Base-by-base conservation (phyloP, 2,797 vertebrate species). In the Eupleurogrammus muticus region DNA sequence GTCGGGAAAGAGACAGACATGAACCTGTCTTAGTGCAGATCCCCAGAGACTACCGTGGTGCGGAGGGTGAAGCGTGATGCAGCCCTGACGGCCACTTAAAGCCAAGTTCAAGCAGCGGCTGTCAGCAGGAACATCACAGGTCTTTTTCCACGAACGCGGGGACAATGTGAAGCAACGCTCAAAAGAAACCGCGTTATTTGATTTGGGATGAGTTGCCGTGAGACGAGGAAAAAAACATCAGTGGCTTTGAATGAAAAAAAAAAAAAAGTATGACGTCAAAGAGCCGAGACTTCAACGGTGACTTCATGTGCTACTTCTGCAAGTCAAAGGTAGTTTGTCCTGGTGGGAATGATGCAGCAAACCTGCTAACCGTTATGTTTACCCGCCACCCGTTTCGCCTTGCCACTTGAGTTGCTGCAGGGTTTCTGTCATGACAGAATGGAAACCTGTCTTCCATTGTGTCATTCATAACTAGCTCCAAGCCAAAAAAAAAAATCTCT, bases 1-100 rank as follows among this genome's bases (percentile, higher is more conserved):
- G 90, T 90, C 64, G 82, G 78, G 77, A 82, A 70, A 70, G 54
- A 91, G 86, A 82, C 86, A 90, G 89, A 87, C 84, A 83, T 89
- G 85, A 90, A 90, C 85, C 80, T 88, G 87, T 81, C 84, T 82
- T 79, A 34, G 75, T 55, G 75, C 69, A 72, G 79, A 75, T 79
- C 59, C 50, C 59, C 61, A 28, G 49, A 83, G 55, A 85, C 75
- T 70, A 48, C 66, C 17, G 66, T 6, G 40, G 69, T 42, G 40
- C 70, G 55, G 68, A 59, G 64, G 8, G 19, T 72, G 70, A 83
- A 83, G 63, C 1, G 47, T n/a, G 66, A 79, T 63, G 70, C 70
- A 55, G 58, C 73, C 80, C 57, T 24, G 51, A 49, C 65, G 80
- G 74, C 81, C 71, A 72, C 73, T 75, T 53, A 35, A 83, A 85